These are phyloP conservation scores for Selene dorsalis DNA, from an alignment of 2,797 vertebrate genomes.

Conservation along the genomic window DNA sequence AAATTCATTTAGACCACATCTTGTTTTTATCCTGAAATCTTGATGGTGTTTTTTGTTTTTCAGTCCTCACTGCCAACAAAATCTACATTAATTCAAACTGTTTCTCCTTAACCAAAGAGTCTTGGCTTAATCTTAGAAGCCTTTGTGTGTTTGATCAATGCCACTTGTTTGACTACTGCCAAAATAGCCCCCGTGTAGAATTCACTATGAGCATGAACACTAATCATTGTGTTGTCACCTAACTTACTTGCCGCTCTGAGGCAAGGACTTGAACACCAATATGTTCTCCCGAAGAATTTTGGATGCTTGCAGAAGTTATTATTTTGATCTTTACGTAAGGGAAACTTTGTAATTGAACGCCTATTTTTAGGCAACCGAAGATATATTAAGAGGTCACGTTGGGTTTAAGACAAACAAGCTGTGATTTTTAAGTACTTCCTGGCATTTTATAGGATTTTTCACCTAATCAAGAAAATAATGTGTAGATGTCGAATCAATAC, in stretches of 20 bases:
- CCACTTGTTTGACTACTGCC: conserved; percentile 6
- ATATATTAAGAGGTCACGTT: neutral
- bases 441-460: neutral
- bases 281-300: conserved; percentile 3
- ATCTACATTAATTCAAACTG: conserved; percentile 37
- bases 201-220: conserved; percentile 17
- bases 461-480: neutral
- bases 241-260: neutral
- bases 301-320: conserved; percentile 12
- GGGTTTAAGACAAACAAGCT: neutral
- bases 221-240: conserved; percentile 24
- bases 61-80: conserved; percentile 3
- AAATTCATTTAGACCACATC: conserved; percentile 25
- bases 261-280: conserved; percentile 10
- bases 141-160: conserved; percentile 20
- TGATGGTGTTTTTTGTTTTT: conserved; percentile 13
- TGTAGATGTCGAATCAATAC: neutral
- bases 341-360: neutral
- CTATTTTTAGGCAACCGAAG: conserved; percentile 2
- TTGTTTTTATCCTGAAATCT: conserved; percentile 34
- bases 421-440: neutral
- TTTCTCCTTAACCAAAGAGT: conserved; percentile 3
- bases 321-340: neutral
- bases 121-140: neutral
- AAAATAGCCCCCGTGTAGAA: conserved; percentile 25